Evolutionary conservation across 2,888 invertebrate species (phyloP).

Genomic region (Eueremaeus valkanovi): DNA sequence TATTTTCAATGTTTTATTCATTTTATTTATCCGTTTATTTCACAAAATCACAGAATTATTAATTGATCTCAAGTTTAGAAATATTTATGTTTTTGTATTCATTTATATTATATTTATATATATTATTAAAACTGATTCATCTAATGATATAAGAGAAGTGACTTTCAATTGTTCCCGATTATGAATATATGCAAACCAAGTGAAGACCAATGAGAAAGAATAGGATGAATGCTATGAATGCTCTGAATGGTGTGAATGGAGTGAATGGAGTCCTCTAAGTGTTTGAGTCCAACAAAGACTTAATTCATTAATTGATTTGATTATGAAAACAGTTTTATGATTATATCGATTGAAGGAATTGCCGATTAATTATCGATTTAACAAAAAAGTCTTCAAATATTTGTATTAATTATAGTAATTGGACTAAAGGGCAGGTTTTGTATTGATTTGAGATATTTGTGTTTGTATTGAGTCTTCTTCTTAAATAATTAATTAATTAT

Average conservation of each 20-base stretch:
- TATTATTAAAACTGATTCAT: conserved; percentile 12
- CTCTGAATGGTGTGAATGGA: background rate
- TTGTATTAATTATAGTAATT: conserved; percentile 22
- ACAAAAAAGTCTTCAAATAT: background rate
- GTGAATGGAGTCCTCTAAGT: background rate
- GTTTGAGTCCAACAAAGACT: background rate
- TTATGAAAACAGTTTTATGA: background rate
- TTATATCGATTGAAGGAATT: background rate
- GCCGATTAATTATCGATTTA: background rate
- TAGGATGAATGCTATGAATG: background rate
- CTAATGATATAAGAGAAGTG: conserved; percentile 28
- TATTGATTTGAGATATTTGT: conserved; percentile 23
- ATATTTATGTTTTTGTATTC: background rate
- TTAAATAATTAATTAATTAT: background rate
- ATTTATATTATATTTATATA: background rate
- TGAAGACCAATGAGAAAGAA: background rate
- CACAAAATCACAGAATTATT: conserved; percentile 36
- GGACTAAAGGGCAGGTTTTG: conserved; percentile 35
- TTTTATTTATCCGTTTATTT: conserved; percentile 19
- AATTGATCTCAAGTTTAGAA: conserved; percentile 27
- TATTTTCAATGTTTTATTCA: background rate
- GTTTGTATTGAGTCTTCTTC: conserved; percentile 24
- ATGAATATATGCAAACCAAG: background rate
- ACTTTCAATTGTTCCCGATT: conserved; percentile 35
- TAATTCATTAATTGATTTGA: background rate